Percentiles rank a stretch among this genome's conserved stretches.
Evolutionary conservation across 2,888 invertebrate species (phyloP).

Genomic region (Notodonta ziczac): DNA sequence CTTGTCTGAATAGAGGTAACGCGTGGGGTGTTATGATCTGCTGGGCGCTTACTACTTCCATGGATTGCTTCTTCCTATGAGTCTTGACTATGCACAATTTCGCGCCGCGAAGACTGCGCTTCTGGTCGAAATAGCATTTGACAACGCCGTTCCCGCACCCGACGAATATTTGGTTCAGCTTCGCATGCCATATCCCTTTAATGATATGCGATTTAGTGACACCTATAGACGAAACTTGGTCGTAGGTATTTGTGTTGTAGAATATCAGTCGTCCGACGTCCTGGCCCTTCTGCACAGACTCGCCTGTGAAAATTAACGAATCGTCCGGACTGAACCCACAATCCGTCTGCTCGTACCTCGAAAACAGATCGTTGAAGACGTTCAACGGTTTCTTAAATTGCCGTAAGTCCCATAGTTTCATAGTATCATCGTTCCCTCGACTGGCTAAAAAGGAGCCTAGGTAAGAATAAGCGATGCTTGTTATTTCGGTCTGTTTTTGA

Average conservation of each 20-base stretch:
- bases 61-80: slow-evolving; percentile 90
- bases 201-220: slow-evolving; percentile 93
- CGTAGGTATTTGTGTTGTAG: slow-evolving; percentile 91
- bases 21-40: slow-evolving; percentile 99
- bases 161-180: slow-evolving; percentile 97
- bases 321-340: slow-evolving; percentile 97
- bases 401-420: slow-evolving; percentile 97
- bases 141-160: slow-evolving; percentile 96
- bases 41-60: slow-evolving; percentile 94
- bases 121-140: slow-evolving; percentile 95
- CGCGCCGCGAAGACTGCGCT: slow-evolving; percentile 94
- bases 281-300: slow-evolving; percentile 88
- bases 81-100: slow-evolving; percentile 94
- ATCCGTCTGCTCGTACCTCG: slow-evolving; percentile 93
- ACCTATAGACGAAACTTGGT: slow-evolving; percentile 89
- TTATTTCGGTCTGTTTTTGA: slow-evolving; percentile 90
- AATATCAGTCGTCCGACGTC: slow-evolving; percentile 90
- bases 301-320: slow-evolving; percentile 93
- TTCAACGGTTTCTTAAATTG: slow-evolving; percentile 91
- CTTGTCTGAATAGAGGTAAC: slow-evolving; percentile 96
- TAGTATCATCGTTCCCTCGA: slow-evolving; percentile 94
- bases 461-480: slow-evolving; percentile 95
- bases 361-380: slow-evolving; percentile 88
- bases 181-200: slow-evolving; percentile 97
- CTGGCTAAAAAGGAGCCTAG: slow-evolving; percentile 91